A percentile compares a stretch with the other conserved stretches of the same genome.
Evolutionary conservation across 2,113 vertebrate genomes (phyloP).

Genomic region (Epinephelus fuscoguttatus): DNA sequence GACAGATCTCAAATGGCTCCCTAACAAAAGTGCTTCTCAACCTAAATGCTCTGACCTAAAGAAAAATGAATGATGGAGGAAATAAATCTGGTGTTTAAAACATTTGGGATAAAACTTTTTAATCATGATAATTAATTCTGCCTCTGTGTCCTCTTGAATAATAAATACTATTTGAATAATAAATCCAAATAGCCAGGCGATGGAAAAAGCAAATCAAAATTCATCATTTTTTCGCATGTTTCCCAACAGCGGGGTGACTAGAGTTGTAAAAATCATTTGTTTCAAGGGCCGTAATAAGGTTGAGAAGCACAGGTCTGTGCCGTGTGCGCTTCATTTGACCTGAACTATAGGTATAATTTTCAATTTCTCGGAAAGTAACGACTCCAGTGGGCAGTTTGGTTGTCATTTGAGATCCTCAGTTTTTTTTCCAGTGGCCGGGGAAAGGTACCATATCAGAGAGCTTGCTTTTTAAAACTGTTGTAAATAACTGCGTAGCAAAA

Average conservation of each 20-base stretch:
- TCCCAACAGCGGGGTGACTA: not conserved
- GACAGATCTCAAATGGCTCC: slow-evolving; percentile 63
- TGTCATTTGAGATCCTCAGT: slow-evolving; percentile 65
- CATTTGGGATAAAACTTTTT: not conserved
- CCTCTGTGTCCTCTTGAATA: slow-evolving; percentile 2
- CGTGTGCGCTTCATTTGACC: slow-evolving; percentile 42
- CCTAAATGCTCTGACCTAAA: slow-evolving; percentile 25
- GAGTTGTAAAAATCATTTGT: not conserved
- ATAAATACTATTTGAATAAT: not conserved
- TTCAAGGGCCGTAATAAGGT: not conserved
- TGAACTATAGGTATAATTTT: slow-evolving; percentile 34
- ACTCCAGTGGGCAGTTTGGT: slow-evolving; percentile 37
- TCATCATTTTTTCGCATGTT: slow-evolving; percentile 25
- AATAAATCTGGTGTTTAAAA: not conserved
- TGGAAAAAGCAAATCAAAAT: slow-evolving; percentile 19
- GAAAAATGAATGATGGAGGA: not conserved
- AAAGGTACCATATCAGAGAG: slow-evolving; percentile 86
- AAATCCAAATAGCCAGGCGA: not conserved
- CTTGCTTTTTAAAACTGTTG: slow-evolving; percentile 97
- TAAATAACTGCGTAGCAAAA: slow-evolving; percentile 95
- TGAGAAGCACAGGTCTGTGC: slow-evolving; percentile 33
- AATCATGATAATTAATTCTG: not conserved
- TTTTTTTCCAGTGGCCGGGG: slow-evolving; percentile 52
- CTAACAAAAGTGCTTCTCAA: slow-evolving; percentile 60
- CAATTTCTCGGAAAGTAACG: slow-evolving; percentile 21